Conservation (phyloP, 1,140 invertebrate genomes). For the Drosophila ambigua region DNA sequence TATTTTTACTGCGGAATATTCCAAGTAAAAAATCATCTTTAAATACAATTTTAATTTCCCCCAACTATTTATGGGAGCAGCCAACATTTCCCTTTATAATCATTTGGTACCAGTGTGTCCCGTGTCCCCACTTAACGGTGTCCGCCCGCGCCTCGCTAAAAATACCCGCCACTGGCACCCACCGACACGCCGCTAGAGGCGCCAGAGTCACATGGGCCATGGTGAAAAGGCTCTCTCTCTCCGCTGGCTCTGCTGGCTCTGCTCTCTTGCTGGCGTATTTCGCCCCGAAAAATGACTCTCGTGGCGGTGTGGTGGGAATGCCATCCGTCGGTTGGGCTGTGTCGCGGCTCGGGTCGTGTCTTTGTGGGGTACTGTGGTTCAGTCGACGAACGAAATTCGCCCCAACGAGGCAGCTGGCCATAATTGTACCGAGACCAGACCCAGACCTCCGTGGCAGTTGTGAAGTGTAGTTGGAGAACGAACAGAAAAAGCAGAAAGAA, state of each 20-base stretch:
- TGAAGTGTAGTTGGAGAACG: conserved; percentile 60
- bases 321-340: conserved; percentile 16
- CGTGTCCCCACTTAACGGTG: conserved; percentile 34
- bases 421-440: conserved; percentile 42
- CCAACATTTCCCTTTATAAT: too few relatives aligned
- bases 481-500: background rate
- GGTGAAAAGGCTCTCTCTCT: conserved; percentile 52
- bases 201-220: conserved; percentile 70
- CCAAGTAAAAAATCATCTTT: too few relatives aligned
- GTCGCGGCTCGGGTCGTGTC: conserved; percentile 21
- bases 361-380: conserved; percentile 38
- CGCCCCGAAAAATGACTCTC: conserved; percentile 4
- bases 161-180: conserved; percentile 63
- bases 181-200: conserved; percentile 35
- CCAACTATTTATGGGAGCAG: too few relatives aligned
- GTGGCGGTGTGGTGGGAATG: conserved; percentile 46
- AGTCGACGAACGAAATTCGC: conserved; percentile 71
- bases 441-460: conserved; percentile 43
- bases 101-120: conserved; percentile 32
- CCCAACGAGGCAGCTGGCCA: conserved; percentile 65
- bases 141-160: conserved; percentile 68
- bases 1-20: too few relatives aligned
- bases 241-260: background rate
- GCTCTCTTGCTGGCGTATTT: conserved; percentile 21
- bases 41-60: too few relatives aligned